A percentile compares a stretch with the other conserved stretches of the same genome.
These are phyloP conservation scores for Meandrina meandrites DNA, from an alignment of 92 coral and sea anemone genomes.

Conservation along the genomic window DNA sequence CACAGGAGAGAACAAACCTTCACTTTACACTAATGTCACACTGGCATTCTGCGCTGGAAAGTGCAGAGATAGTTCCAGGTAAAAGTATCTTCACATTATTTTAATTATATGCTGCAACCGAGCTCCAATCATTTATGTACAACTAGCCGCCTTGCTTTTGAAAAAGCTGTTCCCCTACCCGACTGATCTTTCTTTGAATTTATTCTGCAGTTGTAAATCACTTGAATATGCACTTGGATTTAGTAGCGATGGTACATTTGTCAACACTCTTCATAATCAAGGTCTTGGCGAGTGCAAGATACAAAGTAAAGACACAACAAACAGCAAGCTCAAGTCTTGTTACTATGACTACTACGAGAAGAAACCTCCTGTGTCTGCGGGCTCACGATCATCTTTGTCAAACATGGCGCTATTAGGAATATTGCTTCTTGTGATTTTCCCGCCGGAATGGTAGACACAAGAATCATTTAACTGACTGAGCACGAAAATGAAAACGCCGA, in stretches of 20 bases:
- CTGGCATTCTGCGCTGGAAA: conserved; percentile 25
- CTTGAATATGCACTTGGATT: conserved; percentile 35
- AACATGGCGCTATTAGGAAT: background rate
- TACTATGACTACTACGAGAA: conserved; percentile 40
- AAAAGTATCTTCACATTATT: background rate
- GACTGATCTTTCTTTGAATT: background rate
- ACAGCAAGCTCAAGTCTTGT: conserved; percentile 7
- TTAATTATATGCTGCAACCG: too few relatives aligned
- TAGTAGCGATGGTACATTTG: conserved; percentile 10
- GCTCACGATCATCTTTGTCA: background rate
- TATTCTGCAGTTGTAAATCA: conserved; percentile 23
- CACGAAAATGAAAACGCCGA: background rate
- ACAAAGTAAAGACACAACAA: background rate
- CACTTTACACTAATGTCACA: conserved; percentile 6
- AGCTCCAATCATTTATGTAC: background rate
- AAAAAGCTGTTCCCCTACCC: background rate
- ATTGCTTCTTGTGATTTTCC: background rate
- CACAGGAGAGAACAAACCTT: background rate
- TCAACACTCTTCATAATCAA: background rate
- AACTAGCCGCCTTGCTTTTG: background rate
- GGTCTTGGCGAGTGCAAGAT: conserved; percentile 30
- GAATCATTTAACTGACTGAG: background rate
- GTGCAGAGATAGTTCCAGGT: conserved; percentile 27
- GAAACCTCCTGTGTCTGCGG: conserved; percentile 20
- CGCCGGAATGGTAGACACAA: background rate